Evolutionary conservation across 2,113 vertebrate species (phyloP), one percentile per base, ranked within the genome.

Genomic region (Apteryx mantelli): DNA sequence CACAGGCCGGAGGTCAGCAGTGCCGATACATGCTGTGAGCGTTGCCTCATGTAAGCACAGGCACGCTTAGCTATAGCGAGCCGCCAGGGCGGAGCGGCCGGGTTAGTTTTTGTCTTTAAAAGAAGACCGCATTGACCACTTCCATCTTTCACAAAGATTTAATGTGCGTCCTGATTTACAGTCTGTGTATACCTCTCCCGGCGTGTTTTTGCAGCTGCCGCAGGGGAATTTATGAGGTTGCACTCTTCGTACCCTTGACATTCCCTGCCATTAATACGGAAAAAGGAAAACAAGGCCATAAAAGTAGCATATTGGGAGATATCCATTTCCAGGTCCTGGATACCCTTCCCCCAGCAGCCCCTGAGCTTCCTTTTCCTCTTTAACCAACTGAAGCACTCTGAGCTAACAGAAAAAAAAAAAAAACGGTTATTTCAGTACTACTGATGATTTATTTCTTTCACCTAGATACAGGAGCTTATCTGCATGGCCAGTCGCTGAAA

Each of bases 381-480:
- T 89, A 77, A 86, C 19, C 77, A 52, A 10, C 81, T 93, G 70
- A 84, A 81, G 92, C 74, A 71, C 24, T 11, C 76, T 22, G 32
- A 46, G 18, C 93, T 81, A 80, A 66, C 50, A 91, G 68, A 46
- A 46, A 15, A 46, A 46, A 46, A 15, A 46, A 16, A 46, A 46
- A 46, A 46, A 46, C 44, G 75, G 89, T 92, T 94, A 91, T 93
- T 71, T 96, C 53, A 65, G 73, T 68, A 90, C 65, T 91, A 76
- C 84, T 48, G n/a, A 24, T 95, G 92, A 95, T 97, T 95, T 93
- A 96, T 96, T 96, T 97, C 87, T 85, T 82, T 80, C 74, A 40
- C 30, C 79, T 94, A 70, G 40, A 60, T 91, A 88, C 71, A 60
- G 95, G 90, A 92, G 94, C 69, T 91, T 91, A 74, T 71, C 96